Base-by-base conservation (phyloP, 2,888 invertebrate genomes). In the Chironomus riparius region DNA sequence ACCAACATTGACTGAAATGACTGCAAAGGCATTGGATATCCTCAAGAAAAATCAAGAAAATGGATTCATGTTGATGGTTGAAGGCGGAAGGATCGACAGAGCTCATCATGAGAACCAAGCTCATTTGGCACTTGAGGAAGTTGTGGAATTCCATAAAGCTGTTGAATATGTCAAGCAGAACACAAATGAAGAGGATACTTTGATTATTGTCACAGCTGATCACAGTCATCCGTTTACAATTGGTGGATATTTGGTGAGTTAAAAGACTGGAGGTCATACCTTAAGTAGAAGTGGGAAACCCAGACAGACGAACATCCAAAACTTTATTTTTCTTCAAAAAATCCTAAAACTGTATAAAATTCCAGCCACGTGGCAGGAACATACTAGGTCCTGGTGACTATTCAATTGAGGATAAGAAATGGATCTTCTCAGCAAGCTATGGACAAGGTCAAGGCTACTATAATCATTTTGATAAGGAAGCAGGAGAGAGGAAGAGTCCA, bases 151-250 rank as follows among this genome's bases (percentile, higher is more conserved):
- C 73, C 89, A 90, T 74, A 85, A 86, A 15, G 90, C 91, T 0
- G 85, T 92, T 0, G 81, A 85, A 77, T 84, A 83, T 1, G 90
- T 90, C 0, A 69, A 87, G 47, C 81, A 85, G n/a, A 80, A 82
- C 56, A 84, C 85, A 0, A 81, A 86, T 81, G 69, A 82, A 76
- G 81, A 86, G 0, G 90, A 92, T 77, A 91, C 92, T 0, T 82
- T 92, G 38, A 85, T 91, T 6, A 82, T 92, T 47, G 90, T 89
- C 1, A 89, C 89, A 0, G 88, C 89, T 0, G 89, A 89, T 82
- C 89, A 89, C 79, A 88, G 88, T 2, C 89, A 89, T 80, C 87
- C 0, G 85, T 90, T 92, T 88, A 87, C 87, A 4, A 86, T 90
- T 76, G 88, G 87, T 73, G 92, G 92, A 0, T 92, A 92, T 80